Base-by-base conservation (phyloP, 2,888 invertebrate genomes). In the Hydroisotoma schaefferi region DNA sequence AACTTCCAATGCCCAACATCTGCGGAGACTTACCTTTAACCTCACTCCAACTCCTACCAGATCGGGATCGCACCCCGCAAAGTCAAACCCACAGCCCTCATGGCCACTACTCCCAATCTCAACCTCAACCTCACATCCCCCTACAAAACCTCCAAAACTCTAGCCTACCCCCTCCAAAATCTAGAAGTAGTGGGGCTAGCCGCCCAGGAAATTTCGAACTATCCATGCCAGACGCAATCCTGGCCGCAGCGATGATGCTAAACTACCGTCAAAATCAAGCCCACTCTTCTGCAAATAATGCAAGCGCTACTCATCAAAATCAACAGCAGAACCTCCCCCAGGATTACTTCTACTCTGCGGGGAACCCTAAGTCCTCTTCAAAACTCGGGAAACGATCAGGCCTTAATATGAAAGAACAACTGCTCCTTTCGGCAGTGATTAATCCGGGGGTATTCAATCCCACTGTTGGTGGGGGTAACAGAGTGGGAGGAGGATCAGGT, bases 201-300 rank as follows among this genome's bases (percentile, higher is more conserved):
- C 55, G 52, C 59, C 56, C 54, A 38, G 28, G 47, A 44, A 59
- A 56, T 57, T 67, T 68, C 56, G 71, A 69, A 55, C 65, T 69
- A 59, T 61, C 69, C 40, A 71, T 71, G 71, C 71, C 71, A 55
- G 71, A 71, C 63, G 71, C 71, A 12, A 71, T 71, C 40, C 58
- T 71, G 26, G 71, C 71, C 15, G 71, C 71, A 20, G 71, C 71
- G 18, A 71, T 71, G 71, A 71, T 71, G 69, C 56, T 66, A 28
- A 66, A 66, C 56, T 66, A 63, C 44, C 62, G 63, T 48, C 66
- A 66, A 44, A 55, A 59, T 40, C n/a, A n/a, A n/a, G n/a, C n/a
- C n/a, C 15, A 40, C 46, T 43, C 40, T n/a, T 25, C 55, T 18
- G 18, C 26, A 22, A 29, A 28, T 10, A 20, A n/a, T 18, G 12